Evolutionary conservation across 2,888 invertebrate genomes (phyloP).

Genomic region (Automeris io): DNA sequence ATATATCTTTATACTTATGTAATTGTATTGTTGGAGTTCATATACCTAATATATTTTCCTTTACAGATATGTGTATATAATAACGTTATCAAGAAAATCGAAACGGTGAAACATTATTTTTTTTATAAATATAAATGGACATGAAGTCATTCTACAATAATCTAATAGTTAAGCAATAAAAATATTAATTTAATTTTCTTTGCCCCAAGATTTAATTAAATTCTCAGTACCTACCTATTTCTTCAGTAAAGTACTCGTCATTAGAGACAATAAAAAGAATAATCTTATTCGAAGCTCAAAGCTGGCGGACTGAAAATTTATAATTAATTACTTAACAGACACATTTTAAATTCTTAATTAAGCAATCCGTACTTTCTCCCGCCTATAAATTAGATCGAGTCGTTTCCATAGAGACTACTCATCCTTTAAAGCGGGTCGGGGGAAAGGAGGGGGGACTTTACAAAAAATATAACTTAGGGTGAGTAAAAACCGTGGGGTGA

Average conservation of each 20-base stretch:
- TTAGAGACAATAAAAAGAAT: conserved; percentile 34
- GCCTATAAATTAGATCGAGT: conserved; percentile 77
- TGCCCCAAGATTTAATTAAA: conserved; percentile 42
- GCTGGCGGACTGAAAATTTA: conserved; percentile 53
- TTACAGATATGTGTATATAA: too few relatives aligned
- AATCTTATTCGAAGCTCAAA: conserved; percentile 40
- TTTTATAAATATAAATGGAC: too few relatives aligned
- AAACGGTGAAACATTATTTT: too few relatives aligned
- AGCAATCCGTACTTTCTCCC: conserved; percentile 76
- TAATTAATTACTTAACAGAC: conserved; percentile 73
- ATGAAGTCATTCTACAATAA: too few relatives aligned
- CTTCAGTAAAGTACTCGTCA: conserved; percentile 30
- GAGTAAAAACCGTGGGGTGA: conserved; percentile 78
- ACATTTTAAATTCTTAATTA: conserved; percentile 77
- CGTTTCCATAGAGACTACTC: conserved; percentile 78
- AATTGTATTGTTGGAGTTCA: too few relatives aligned
- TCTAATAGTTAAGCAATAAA: too few relatives aligned
- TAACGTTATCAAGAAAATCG: too few relatives aligned
- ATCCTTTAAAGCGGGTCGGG: conserved; percentile 75
- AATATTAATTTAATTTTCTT: conserved; percentile 11
- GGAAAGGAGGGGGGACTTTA: conserved; percentile 61
- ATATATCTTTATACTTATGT: too few relatives aligned
- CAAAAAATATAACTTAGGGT: conserved; percentile 78
- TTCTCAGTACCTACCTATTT: conserved; percentile 40
- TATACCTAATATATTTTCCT: too few relatives aligned